phyloP scores from a whole-genome alignment of 2,113 vertebrate genomes.

The Zingel zingel region DNA sequence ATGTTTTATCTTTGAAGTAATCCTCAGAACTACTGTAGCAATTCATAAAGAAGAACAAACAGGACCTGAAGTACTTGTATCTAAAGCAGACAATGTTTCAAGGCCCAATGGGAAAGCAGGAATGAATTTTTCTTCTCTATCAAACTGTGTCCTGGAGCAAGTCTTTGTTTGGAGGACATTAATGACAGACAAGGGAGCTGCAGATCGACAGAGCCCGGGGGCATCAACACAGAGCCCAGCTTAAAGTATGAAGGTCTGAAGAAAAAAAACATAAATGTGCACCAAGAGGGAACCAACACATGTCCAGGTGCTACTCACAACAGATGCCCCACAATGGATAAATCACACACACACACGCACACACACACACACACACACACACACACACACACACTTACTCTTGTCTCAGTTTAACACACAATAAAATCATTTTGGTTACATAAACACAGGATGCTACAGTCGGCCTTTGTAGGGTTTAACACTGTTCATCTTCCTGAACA shows the following conservation, averaged over 20 bases:
- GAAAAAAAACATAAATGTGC: conserved; percentile 21
- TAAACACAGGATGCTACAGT: not conserved
- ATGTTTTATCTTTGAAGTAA: conserved; percentile 10
- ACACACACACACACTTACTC: not conserved
- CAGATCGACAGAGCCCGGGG: conserved; percentile 45
- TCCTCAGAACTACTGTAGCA: conserved; percentile 19
- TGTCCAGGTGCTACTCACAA: conserved; percentile 48
- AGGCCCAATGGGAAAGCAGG: conserved; percentile 33
- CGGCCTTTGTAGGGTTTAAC: not conserved
- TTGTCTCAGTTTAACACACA: not conserved
- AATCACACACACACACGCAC: conserved; percentile 12
- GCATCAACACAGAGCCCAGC: conserved; percentile 45
- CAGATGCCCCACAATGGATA: conserved; percentile 18
- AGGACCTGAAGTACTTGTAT: conserved; percentile 32
- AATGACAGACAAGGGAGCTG: conserved; percentile 67
- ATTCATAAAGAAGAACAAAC: conserved; percentile 28
- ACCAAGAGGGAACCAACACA: conserved; percentile 40
- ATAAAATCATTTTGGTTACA: not conserved
- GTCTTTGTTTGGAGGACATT: conserved; percentile 67
- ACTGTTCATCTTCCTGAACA: conserved; percentile 2
- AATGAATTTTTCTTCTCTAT: conserved; percentile 38
- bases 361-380: conserved; percentile 29
- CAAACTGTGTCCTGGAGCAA: conserved; percentile 59
- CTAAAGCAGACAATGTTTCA: conserved; percentile 51
- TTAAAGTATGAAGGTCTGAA: conserved; percentile 41